Conservation (phyloP, 2,888 invertebrate genomes). For the Rhamphomyia laevipes region DNA sequence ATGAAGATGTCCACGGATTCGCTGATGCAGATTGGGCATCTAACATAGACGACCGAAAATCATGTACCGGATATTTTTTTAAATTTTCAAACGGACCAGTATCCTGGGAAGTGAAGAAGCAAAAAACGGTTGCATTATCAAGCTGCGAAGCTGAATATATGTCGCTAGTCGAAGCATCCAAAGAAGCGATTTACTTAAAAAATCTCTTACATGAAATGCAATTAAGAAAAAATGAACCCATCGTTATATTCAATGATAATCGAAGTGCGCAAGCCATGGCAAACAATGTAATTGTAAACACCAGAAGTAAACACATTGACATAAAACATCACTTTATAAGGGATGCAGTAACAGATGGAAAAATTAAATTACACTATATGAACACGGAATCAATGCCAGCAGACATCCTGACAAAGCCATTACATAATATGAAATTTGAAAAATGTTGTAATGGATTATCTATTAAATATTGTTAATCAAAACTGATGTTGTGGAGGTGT, state of each 20-base stretch:
- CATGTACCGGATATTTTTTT: not conserved
- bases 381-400: no score
- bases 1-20: not conserved
- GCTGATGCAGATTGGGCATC: not conserved
- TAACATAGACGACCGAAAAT: not conserved
- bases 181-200: not conserved
- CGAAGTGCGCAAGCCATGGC: not conserved
- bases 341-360: not conserved
- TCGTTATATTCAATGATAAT: not conserved
- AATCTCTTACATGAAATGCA: not conserved
- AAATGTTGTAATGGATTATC: not conserved
- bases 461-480: not conserved
- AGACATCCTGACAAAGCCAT: not conserved
- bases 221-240: not conserved
- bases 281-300: not conserved
- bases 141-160: not conserved
- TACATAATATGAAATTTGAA: not conserved
- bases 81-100: not conserved
- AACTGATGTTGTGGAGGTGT: not conserved
- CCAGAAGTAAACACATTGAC: not conserved
- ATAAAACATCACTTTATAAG: not conserved
- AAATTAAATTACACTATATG: not conserved
- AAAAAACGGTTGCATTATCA: not conserved
- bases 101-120: not conserved
- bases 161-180: no score